A percentile compares a stretch with the other conserved stretches of the same genome.
These are phyloP conservation scores for Cryptomyrus ogoouensis DNA, from an alignment of 2,113 vertebrate species.

Conservation along the genomic window DNA sequence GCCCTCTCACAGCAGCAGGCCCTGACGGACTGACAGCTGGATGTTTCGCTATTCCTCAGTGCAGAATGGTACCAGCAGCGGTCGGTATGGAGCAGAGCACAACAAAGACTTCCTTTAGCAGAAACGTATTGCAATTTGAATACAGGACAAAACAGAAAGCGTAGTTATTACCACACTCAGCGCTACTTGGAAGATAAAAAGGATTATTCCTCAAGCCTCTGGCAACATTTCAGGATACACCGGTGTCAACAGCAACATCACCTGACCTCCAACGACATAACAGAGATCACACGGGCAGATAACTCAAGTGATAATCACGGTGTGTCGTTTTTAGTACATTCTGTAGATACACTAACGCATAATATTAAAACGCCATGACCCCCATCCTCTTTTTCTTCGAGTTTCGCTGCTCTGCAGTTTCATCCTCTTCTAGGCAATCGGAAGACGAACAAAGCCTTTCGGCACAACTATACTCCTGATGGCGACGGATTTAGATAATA, in stretches of 20 bases:
- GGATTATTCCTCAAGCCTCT: not conserved
- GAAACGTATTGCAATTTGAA: not conserved
- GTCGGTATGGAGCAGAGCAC: not conserved
- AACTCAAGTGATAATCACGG: not conserved
- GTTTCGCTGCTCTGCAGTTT: not conserved
- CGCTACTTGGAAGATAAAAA: too few relatives aligned
- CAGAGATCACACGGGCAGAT: not conserved
- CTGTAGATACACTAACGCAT: not conserved
- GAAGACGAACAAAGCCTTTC: not conserved
- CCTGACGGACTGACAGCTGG: not conserved
- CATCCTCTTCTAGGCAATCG: not conserved
- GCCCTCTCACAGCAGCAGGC: not conserved
- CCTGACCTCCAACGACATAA: not conserved
- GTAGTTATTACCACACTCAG: not conserved
- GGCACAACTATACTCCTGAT: not conserved
- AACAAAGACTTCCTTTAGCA: constrained; percentile 22
- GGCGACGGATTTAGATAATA: not conserved
- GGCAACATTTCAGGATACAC: not conserved
- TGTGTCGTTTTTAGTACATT: not conserved
- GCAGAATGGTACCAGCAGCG: constrained; percentile 6
- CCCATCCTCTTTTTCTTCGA: not conserved
- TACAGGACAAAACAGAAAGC: not conserved
- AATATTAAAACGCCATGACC: not conserved
- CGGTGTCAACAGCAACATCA: not conserved
- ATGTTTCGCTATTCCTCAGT: not conserved